A percentile compares a stretch with the other conserved stretches of the same genome.
phyloP scores from a whole-genome alignment of 2,888 invertebrate genomes.

The Clitarchus hookeri region DNA sequence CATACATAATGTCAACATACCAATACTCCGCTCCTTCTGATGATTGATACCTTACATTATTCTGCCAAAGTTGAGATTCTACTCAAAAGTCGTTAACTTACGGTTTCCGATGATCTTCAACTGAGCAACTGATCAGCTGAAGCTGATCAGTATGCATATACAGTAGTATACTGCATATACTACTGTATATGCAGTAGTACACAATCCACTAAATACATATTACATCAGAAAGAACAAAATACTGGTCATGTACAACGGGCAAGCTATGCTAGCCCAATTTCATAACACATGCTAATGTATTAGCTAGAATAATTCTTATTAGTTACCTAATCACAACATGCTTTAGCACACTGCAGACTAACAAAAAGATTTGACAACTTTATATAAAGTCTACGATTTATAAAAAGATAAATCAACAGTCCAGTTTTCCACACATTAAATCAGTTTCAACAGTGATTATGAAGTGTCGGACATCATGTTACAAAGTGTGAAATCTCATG shows the following conservation, averaged over 20 bases:
- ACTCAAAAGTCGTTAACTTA: not conserved
- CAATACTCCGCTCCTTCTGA: too few relatives aligned
- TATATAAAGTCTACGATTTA: not conserved
- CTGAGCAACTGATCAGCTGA: not conserved
- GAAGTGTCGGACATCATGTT: not conserved
- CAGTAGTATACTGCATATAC: too few relatives aligned
- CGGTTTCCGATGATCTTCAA: not conserved
- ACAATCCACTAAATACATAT: not conserved
- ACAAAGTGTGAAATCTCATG: not conserved
- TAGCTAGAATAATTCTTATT: not conserved
- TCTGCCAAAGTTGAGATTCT: not conserved
- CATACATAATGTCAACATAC: too few relatives aligned
- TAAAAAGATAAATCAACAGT: not conserved
- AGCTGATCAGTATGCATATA: too few relatives aligned
- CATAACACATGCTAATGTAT: not conserved
- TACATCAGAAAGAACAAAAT: slow-evolving; percentile 14
- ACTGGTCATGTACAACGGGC: not conserved
- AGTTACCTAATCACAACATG: not conserved
- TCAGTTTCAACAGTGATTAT: not conserved
- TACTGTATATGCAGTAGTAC: not conserved
- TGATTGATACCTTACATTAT: too few relatives aligned
- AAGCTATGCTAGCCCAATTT: not conserved
- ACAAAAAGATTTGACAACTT: not conserved
- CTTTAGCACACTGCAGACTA: not conserved
- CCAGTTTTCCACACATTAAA: not conserved